Conservation (phyloP, 2,888 invertebrate genomes). For the Agrotis ipsilon region DNA sequence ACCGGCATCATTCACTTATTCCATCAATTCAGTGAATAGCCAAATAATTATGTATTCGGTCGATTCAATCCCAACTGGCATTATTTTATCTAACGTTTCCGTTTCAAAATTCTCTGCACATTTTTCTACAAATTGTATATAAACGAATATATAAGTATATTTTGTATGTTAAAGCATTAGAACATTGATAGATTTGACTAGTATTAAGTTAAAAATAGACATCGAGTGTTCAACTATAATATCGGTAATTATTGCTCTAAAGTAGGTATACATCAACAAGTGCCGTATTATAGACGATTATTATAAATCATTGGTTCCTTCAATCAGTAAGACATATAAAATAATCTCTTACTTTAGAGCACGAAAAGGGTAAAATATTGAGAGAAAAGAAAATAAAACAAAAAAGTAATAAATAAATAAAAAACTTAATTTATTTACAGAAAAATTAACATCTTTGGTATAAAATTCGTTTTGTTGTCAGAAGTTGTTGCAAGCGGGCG, state of each 20-base stretch:
- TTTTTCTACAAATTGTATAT: constrained; percentile 60
- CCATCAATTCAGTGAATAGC: background rate
- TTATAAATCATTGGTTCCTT: constrained; percentile 81
- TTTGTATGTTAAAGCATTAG: constrained; percentile 73
- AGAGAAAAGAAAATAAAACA: constrained; percentile 68
- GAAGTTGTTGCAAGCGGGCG: constrained; percentile 77
- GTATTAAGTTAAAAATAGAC: constrained; percentile 82
- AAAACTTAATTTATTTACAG: constrained; percentile 80
- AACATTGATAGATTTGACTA: constrained; percentile 81
- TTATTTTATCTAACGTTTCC: background rate
- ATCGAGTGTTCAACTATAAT: constrained; percentile 81
- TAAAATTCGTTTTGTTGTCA: constrained; percentile 57
- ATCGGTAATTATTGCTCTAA: constrained; percentile 87
- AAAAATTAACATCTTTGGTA: constrained; percentile 78
- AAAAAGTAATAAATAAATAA: constrained; percentile 66
- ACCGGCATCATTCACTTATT: background rate
- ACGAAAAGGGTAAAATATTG: constrained; percentile 43
- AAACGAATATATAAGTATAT: constrained; percentile 69
- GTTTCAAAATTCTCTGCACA: background rate
- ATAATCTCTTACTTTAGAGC: constrained; percentile 60
- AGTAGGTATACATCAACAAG: constrained; percentile 83
- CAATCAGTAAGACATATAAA: constrained; percentile 60
- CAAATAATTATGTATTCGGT: background rate
- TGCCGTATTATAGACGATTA: constrained; percentile 68
- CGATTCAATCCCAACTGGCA: constrained; percentile 17